Evolutionary conservation across 2,113 vertebrate genomes (phyloP), one percentile per base, ranked within the genome.

Genomic region (Aythya baeri): DNA sequence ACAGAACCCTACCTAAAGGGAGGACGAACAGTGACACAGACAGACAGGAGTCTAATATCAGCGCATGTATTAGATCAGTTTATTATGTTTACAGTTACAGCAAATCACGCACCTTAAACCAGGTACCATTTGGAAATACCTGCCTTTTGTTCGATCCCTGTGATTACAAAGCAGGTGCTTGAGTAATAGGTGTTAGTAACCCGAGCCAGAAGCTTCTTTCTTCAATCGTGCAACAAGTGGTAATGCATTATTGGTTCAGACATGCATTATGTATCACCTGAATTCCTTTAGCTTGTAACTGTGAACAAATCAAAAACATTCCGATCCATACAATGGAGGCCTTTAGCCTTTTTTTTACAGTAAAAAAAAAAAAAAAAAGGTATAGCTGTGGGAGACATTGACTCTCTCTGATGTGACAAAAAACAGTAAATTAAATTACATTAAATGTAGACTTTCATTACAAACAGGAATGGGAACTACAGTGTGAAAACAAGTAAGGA

Each of bases 31-130:
- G 23, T 6, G 13, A 43, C 83, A 74, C 31, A 94, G 72, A 90
- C 4, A n/a, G 38, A 9, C 21, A 34, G 21, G 50, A 88, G 38
- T 11, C 78, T 31, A 20, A 0, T 7, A 62, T 31, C 65, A 75
- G 57, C 26, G 44, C 41, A 77, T 0, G 0, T 25, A 59, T 86
- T 31, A 67, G 21, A 90, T 62, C 65, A 72, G 38, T 95, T 96
- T 86, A 94, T 94, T 96, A 43, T 6, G 23, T 36, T 85, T 82
- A 62, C 50, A 78, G 26, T 88, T 49, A 73, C 90, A 95, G 43
- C 52, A 86, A 95, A 75, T 7, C 49, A 86, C 27, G 17, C 10
- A 72, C 76, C 44, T 78, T 68, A 78, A 86, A 83, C 49, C 54
- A 83, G 91, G 80, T 13, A 77, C 5, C 52, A 61, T 10, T 83